Evolutionary conservation across 1,140 invertebrate genomes (phyloP).

Genomic region (Venustaconcha ellipsiformis): DNA sequence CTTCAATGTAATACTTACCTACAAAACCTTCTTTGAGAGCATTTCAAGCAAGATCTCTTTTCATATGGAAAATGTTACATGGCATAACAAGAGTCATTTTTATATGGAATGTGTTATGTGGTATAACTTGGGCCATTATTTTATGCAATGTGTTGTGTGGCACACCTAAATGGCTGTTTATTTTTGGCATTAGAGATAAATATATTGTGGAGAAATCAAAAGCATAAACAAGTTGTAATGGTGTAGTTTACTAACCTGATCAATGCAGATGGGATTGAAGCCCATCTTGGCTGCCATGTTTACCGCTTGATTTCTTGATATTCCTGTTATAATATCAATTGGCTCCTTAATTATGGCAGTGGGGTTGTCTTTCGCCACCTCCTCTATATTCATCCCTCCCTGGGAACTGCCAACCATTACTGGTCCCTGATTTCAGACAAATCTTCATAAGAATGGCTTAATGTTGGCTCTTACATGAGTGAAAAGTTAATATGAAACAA

Average conservation of each 20-base stretch:
- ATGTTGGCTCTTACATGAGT: background rate
- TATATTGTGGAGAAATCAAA: too few relatives aligned
- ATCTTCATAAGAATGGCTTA: background rate
- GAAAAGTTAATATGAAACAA: background rate
- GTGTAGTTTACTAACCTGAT: conserved; percentile 71
- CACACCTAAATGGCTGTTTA: too few relatives aligned
- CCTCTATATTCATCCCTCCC: conserved; percentile 90
- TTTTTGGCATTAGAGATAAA: too few relatives aligned
- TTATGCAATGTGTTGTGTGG: too few relatives aligned
- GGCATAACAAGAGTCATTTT: too few relatives aligned
- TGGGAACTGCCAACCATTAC: conserved; percentile 66
- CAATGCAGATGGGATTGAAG: conserved; percentile 81
- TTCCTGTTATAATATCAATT: conserved; percentile 85
- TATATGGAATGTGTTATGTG: too few relatives aligned
- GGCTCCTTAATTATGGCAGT: conserved; percentile 83
- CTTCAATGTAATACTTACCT: too few relatives aligned
- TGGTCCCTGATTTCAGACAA: conserved; percentile 53
- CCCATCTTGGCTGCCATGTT: conserved; percentile 90
- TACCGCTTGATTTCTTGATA: conserved; percentile 82
- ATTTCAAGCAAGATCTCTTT: too few relatives aligned
- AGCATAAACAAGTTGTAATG: too few relatives aligned
- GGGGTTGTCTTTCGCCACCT: conserved; percentile 92
- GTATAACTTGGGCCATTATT: too few relatives aligned
- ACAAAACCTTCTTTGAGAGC: too few relatives aligned
- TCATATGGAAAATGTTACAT: too few relatives aligned